phyloP scores from a whole-genome alignment of 2,113 vertebrate genomes.

The Pangasianodon hypophthalmus region DNA sequence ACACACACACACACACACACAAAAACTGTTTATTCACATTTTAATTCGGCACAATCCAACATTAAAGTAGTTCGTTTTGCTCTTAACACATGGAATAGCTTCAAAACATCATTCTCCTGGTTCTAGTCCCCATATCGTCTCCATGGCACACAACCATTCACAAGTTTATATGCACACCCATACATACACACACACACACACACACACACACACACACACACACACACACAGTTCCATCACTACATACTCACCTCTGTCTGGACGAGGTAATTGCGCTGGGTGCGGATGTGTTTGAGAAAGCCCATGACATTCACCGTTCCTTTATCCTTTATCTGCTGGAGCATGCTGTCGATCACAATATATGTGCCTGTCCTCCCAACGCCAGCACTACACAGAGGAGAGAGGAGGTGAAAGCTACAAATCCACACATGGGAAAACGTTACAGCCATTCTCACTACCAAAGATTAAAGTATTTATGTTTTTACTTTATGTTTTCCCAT shows the following conservation, averaged over 20 bases:
- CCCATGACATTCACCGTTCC: constrained; percentile 97
- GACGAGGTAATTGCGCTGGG: constrained; percentile 99
- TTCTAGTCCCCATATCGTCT: not conserved
- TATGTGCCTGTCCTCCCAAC: constrained; percentile 98
- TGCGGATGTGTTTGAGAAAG: constrained; percentile 99
- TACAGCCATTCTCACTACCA: not conserved
- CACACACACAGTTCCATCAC: not conserved
- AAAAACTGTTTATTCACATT: not conserved
- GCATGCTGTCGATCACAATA: constrained; percentile 99
- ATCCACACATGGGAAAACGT: not conserved
- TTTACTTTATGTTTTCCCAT: not conserved
- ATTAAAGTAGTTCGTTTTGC: not conserved
- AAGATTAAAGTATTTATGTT: not conserved
- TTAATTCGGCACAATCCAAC: not conserved
- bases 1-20: no score
- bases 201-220: constrained; percentile 1
- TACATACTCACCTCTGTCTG: constrained; percentile 93
- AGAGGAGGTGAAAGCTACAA: constrained; percentile 45
- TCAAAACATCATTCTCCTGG: not conserved
- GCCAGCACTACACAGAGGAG: constrained; percentile 80
- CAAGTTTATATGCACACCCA: no score
- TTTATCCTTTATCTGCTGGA: constrained; percentile 98
- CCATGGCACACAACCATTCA: not conserved
- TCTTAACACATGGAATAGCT: not conserved
- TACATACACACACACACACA: not conserved